Evolutionary conservation across 2,888 invertebrate genomes (phyloP).

Genomic region (Spatulosminthurus flaviceps): DNA sequence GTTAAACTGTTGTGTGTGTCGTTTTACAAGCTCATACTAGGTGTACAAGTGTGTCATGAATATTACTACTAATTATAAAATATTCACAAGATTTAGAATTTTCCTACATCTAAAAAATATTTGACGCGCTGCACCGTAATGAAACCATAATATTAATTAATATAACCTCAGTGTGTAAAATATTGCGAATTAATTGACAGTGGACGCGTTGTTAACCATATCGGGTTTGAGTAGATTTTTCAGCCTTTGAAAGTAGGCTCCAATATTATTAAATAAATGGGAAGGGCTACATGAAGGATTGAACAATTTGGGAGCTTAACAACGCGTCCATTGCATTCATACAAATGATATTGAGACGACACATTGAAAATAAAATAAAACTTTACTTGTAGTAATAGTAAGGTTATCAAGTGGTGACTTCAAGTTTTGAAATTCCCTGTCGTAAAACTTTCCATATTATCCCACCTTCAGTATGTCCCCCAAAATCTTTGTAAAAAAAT

Average conservation of each 20-base stretch:
- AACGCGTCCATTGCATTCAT: background rate
- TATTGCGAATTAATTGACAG: background rate
- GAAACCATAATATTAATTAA: slow-evolving; percentile 14
- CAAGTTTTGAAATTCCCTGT: background rate
- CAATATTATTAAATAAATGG: no score
- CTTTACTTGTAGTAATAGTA: slow-evolving; percentile 24
- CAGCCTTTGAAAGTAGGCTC: no score
- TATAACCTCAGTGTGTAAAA: slow-evolving; percentile 9
- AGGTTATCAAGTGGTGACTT: background rate
- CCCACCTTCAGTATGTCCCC: slow-evolving; percentile 22
- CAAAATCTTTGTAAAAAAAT: slow-evolving; percentile 12
- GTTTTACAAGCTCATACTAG: slow-evolving; percentile 28
- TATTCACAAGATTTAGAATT: slow-evolving; percentile 24
- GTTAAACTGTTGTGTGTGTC: slow-evolving; percentile 32
- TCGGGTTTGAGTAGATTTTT: no score
- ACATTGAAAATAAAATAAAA: slow-evolving; percentile 8
- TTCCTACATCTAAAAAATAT: slow-evolving; percentile 37
- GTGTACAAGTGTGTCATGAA: slow-evolving; percentile 24
- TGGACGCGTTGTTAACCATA: no score
- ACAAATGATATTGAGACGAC: slow-evolving; percentile 14
- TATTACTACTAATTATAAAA: slow-evolving; percentile 15
- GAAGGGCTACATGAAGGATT: no score
- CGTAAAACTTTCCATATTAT: slow-evolving; percentile 3
- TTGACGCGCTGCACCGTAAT: slow-evolving; percentile 25
- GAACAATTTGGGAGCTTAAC: no score